A percentile compares a stretch with the other conserved stretches of the same genome.
phyloP scores from a whole-genome alignment of 2,113 vertebrate species.

The Hypanus sabinus region DNA sequence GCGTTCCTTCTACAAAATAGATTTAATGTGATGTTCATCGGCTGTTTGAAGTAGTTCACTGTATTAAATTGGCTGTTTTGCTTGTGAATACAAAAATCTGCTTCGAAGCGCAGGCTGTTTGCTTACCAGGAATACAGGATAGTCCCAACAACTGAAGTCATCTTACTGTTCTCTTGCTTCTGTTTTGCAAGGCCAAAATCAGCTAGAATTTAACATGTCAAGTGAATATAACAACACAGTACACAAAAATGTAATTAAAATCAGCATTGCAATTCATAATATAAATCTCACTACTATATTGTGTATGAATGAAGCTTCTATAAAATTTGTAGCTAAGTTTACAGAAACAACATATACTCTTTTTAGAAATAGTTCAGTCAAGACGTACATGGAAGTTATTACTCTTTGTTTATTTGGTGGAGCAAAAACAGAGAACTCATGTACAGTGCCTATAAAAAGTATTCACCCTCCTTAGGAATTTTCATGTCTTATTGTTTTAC shows the following conservation, averaged over 20 bases:
- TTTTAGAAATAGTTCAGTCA: not conserved
- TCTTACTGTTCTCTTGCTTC: constrained; percentile 79
- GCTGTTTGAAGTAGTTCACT: not conserved
- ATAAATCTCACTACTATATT: not conserved
- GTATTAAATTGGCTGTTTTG: not conserved
- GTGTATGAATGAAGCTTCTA: not conserved
- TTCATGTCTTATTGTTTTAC: no score
- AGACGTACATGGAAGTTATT: not conserved
- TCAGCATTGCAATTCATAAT: not conserved
- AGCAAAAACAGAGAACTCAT: not conserved
- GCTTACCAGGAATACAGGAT: constrained; percentile 82
- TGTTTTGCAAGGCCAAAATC: constrained; percentile 85
- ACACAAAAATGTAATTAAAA: not conserved
- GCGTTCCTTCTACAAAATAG: not conserved
- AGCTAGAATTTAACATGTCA: constrained; percentile 54
- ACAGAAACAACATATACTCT: not conserved
- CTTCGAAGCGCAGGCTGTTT: not conserved
- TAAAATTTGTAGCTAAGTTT: not conserved
- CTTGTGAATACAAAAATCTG: not conserved
- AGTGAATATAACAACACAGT: not conserved
- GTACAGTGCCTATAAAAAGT: not conserved
- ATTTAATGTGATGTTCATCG: not conserved
- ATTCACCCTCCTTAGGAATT: no score
- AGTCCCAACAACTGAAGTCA: constrained; percentile 78
- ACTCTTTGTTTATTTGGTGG: not conserved